These are phyloP conservation scores for Lophura nycthemera DNA, from an alignment of 2,113 vertebrate genomes.

Conservation along the genomic window DNA sequence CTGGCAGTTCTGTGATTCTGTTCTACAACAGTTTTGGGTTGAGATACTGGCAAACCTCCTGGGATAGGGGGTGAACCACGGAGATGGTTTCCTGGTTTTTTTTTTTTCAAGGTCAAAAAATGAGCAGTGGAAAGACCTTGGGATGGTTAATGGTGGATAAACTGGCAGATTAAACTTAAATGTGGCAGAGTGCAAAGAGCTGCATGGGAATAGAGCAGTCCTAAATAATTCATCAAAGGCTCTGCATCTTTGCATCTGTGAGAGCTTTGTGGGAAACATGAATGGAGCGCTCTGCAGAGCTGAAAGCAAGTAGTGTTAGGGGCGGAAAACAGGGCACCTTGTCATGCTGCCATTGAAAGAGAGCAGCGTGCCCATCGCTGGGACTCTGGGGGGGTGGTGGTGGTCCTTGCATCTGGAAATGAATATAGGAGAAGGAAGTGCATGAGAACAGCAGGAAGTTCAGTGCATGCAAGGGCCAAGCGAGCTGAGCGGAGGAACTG, in stretches of 20 bases:
- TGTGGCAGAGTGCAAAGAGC: background rate
- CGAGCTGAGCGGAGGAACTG: no score
- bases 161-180: background rate
- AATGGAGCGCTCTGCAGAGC: background rate
- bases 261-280: background rate
- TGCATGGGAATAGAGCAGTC: background rate
- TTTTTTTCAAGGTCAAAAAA: background rate
- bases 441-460: rapidly evolving
- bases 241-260: background rate
- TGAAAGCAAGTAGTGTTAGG: background rate
- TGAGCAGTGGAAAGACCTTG: background rate
- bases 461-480: no score
- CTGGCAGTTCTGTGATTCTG: no score
- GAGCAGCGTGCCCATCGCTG: background rate
- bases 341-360: background rate
- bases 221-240: rapidly evolving
- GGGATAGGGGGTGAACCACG: background rate
- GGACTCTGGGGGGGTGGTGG: background rate
- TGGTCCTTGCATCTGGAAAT: background rate
- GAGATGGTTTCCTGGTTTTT: rapidly evolving
- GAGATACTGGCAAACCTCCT: background rate
- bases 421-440: no score
- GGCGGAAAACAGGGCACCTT: background rate
- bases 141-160: rapidly evolving
- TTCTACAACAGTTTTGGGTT: background rate